A percentile compares a stretch with the other conserved stretches of the same genome.
Evolutionary conservation across 1,140 invertebrate genomes (phyloP).

Genomic region (Drosophila mauritiana): DNA sequence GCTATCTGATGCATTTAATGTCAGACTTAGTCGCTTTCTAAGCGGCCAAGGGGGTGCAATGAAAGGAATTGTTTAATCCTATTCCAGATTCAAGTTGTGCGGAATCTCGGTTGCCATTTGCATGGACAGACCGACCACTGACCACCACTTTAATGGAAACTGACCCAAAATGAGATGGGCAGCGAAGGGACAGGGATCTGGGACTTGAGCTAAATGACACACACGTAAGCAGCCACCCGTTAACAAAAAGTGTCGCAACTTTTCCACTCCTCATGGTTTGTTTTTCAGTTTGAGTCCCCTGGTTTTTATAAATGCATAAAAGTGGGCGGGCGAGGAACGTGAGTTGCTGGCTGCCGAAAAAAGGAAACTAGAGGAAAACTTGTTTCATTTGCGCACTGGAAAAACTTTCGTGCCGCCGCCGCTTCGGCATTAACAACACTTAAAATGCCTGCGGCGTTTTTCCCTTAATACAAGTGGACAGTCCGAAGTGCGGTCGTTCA

Average conservation of each 20-base stretch:
- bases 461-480: conserved; percentile 78
- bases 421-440: conserved; percentile 77
- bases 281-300: conserved; percentile 63
- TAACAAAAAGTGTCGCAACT: conserved; percentile 65
- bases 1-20: too few species aligned
- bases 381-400: conserved; percentile 72
- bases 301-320: conserved; percentile 72
- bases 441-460: conserved; percentile 81
- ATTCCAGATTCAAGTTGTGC: conserved; percentile 1
- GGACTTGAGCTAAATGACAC: conserved; percentile 36
- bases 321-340: conserved; percentile 28
- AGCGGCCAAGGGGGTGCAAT: background rate
- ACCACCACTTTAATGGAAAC: conserved; percentile 35
- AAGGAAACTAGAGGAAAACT: conserved; percentile 47
- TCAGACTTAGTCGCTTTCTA: too few species aligned
- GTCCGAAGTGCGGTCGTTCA: conserved; percentile 49
- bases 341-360: conserved; percentile 25
- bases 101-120: conserved; percentile 21
- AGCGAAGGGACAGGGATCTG: conserved; percentile 5
- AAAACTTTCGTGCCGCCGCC: conserved; percentile 63
- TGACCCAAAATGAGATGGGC: conserved; percentile 20
- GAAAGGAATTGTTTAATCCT: conserved; percentile 24
- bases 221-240: conserved; percentile 63
- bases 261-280: conserved; percentile 48
- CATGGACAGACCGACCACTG: conserved; percentile 21